Base-by-base conservation (phyloP, 2,888 invertebrate species). In the Rhingia rostrata region DNA sequence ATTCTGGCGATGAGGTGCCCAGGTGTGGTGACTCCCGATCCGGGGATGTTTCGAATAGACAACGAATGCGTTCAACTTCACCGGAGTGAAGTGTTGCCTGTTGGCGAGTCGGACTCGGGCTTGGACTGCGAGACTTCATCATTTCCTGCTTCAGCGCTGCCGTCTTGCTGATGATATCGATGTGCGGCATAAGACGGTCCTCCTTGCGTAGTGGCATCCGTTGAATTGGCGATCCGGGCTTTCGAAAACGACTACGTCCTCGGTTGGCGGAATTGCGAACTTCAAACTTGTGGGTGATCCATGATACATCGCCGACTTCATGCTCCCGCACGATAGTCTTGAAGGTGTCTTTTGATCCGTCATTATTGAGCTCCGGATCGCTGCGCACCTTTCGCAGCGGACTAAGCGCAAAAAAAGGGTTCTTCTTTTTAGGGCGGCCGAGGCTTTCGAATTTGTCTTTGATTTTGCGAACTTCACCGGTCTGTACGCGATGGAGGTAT, bases 111-210 rank as follows among this genome's bases (percentile, higher is more conserved):
- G 90, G 86, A 88, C 88, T 81, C 61, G 90, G 86, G 88, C 88
- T 85, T 35, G 87, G 86, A 37, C 77, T 81, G 5, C 87, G 75
- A 4, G 80, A 74, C 32, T 88, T 87, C 39, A 87, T 88, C 22
- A 93, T 92, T 86, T 93, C 92, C 4, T 93, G 92, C 72, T 93
- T 92, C 39, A 96, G 91, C 0, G 94, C 93, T 0, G 96, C 97
- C 70, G 96, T 94, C 92, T 97, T 97, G 87, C 97, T 97, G 87
- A 97, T 97, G n/a, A 97, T 94, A 88, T 97, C 96, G 86, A 97
- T 97, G 88, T 96, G 96, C 0, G 97, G 97, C 96, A 97, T 97
- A 86, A 94, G 94, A 10, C 96, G 93, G 89, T 96, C 95, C 70
- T 94, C 94, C 0, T 94, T 92, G 41, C 94, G 93, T 39, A 95